These are phyloP conservation scores for Benthosema pterotum DNA, from an alignment of 2,797 vertebrate species.

Conservation along the genomic window DNA sequence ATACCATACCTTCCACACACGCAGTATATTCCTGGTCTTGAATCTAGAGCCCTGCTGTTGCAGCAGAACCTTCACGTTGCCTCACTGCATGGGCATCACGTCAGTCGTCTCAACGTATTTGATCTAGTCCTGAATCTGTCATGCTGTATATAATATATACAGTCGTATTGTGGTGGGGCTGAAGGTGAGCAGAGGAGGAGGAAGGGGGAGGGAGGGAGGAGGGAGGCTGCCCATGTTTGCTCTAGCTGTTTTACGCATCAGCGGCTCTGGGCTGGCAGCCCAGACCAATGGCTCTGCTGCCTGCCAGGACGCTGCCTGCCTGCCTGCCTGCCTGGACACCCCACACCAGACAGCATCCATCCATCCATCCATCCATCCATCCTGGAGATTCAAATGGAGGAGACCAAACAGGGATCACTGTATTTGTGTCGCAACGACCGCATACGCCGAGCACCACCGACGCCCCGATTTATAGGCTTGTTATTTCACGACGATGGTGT, in stretches of 20 bases:
- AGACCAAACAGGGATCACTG: conserved; percentile 60
- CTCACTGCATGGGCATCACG: too few relatives aligned
- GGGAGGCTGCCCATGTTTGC: conserved; percentile 62
- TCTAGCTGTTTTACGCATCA: conserved; percentile 66
- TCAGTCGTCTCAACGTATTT: too few relatives aligned
- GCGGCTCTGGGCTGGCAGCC: conserved; percentile 61
- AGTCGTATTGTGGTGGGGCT: conserved; percentile 16
- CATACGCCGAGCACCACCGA: too few relatives aligned
- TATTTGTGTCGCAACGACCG: conserved; percentile 43
- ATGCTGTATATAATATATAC: too few relatives aligned
- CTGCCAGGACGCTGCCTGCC: conserved; percentile 65
- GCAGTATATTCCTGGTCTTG: too few relatives aligned
- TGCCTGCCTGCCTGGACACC: conserved; percentile 27
- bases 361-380: conserved; percentile 21
- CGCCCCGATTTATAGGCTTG: too few relatives aligned
- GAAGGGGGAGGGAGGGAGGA: conserved; percentile 44
- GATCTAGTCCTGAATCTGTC: too few relatives aligned
- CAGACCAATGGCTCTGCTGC: conserved; percentile 52
- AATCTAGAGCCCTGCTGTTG: too few relatives aligned
- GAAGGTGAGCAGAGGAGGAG: conserved; percentile 50
- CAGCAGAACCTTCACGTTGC: too few relatives aligned
- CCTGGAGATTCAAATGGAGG: conserved; percentile 70
- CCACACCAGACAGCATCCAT: conserved; percentile 65
- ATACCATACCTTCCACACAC: too few relatives aligned
- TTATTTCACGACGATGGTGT: too few relatives aligned